Percentiles rank a stretch among this genome's conserved stretches.
Evolutionary conservation across 2,797 vertebrate species (phyloP).

Genomic region (Gallinago solitaria): DNA sequence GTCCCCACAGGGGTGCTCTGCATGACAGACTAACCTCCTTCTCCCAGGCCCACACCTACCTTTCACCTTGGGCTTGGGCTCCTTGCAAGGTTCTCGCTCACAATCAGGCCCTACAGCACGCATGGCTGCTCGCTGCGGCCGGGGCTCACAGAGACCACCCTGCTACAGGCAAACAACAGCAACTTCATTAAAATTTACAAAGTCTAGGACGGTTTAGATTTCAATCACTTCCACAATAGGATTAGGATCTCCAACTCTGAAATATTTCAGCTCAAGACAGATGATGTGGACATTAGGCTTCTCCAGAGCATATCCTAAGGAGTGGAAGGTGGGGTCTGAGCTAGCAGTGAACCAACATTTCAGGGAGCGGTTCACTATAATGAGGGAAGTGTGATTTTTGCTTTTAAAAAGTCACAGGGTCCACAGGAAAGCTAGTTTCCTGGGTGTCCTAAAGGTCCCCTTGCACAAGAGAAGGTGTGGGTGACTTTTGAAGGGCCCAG

Average conservation of each 20-base stretch:
- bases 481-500: background rate
- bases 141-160: background rate
- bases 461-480: background rate
- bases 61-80: fast-evolving
- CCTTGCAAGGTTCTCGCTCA: fast-evolving
- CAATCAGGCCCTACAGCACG: fast-evolving
- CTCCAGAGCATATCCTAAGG: background rate
- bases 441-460: background rate
- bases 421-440: background rate
- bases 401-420: background rate
- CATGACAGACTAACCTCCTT: too few relatives aligned
- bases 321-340: background rate
- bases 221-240: background rate
- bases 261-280: background rate
- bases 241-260: background rate
- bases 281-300: background rate
- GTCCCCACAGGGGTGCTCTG: background rate
- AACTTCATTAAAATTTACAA: background rate
- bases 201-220: background rate
- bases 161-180: background rate
- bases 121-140: background rate
- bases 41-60: background rate
- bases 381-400: background rate
- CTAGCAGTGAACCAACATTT: background rate
- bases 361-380: background rate